Evolutionary conservation across 2,797 vertebrate species (phyloP), one percentile per base, ranked within the genome.

Genomic region (Neosalanx taihuensis): DNA sequence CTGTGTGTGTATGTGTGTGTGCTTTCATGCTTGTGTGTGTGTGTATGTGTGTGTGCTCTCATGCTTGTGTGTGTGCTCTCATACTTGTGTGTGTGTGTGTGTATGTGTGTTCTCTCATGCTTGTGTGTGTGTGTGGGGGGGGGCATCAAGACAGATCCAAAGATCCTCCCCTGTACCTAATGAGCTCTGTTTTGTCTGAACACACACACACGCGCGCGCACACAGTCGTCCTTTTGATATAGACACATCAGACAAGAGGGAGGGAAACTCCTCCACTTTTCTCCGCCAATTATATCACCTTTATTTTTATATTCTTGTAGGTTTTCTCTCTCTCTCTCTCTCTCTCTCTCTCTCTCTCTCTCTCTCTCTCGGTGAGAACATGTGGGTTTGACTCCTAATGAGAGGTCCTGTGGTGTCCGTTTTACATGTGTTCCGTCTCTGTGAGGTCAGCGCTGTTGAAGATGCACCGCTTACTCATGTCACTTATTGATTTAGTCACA

Each of bases 151-250:
- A 56, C 51, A 10, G 51, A 56, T 17, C 18, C 15, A 56, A 7
- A 56, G 51, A 56, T 56, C 51, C 51, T 56, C 51, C 51, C 18
- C 51, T 56, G 51, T 56, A n/a, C 51, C 51, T 56, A 56, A 56
- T 56, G 51, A n/a, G 51, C 17, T n/a, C 4, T n/a, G 18, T 56
- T 1, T 2, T 17, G 18, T 56, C 51, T 6, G 51, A 17, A 56
- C 4, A 56, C 18, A 49, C 46, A 49, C 46, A 49, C 46, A n/a
- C 51, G n/a, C 51, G 18, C 51, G 18, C 10, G 3, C 51, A 56
- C 51, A 56, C 51, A 56, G 15, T n/a, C 4, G 51, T 56, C 17
- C 17, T n/a, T 56, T 56, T 56, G 51, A 51, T 15, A 51, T 51
- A 51, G 49, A 17, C 15, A 53, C 51, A 18, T 17, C 51, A 56